Conservation (phyloP, 2,888 invertebrate species). For the Steinernema scapterisci region DNA sequence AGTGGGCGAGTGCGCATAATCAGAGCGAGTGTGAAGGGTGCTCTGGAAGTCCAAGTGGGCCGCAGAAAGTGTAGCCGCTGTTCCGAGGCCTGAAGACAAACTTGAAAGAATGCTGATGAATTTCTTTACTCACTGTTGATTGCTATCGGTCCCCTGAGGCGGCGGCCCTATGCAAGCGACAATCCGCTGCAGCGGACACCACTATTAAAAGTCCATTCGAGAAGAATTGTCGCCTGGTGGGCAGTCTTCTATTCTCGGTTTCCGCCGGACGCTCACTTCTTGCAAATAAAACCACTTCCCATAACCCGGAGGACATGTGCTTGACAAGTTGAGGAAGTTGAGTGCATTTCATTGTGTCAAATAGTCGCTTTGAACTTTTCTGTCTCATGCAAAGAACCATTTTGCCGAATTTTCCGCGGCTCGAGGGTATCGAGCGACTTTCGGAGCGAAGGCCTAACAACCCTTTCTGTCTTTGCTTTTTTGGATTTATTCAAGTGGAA, state of each 20-base stretch:
- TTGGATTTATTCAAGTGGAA: no score
- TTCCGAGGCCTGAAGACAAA: background rate
- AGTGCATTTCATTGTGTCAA: no score
- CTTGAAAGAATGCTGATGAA: conserved; percentile 23
- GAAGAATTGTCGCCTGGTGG: conserved; percentile 27
- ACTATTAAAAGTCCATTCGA: conserved; percentile 31
- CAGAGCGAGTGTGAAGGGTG: background rate
- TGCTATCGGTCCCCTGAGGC: conserved; percentile 29
- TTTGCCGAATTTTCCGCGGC: no score
- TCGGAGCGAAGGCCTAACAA: no score
- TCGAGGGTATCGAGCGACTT: no score
- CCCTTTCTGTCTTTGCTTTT: no score
- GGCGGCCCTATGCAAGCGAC: conserved; percentile 1
- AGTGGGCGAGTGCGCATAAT: conserved; percentile 7
- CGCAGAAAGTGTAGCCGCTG: background rate
- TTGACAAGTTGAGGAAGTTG: no score
- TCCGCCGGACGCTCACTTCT: background rate
- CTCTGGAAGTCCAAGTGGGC: background rate
- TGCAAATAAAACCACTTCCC: background rate
- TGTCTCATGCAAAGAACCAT: no score
- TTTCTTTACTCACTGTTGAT: conserved; percentile 32
- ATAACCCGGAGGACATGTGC: background rate
- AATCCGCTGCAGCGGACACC: conserved; percentile 24
- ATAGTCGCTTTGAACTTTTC: no score
- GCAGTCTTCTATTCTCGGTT: background rate